Percentiles rank a stretch among this genome's conserved stretches.
phyloP scores from a whole-genome alignment of 2,113 vertebrate species.

The Synodontis membranacea region DNA sequence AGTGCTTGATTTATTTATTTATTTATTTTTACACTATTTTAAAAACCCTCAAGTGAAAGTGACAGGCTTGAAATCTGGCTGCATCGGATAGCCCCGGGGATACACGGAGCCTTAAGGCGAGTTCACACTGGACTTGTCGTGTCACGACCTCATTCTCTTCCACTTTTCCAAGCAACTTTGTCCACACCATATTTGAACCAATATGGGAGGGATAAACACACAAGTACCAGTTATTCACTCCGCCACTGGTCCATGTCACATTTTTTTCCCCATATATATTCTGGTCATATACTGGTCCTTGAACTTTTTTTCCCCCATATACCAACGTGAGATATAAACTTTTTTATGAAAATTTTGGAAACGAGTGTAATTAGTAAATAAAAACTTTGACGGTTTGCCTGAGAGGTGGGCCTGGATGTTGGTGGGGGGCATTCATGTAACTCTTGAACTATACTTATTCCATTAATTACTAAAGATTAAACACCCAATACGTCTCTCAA shows the following conservation, averaged over 20 bases:
- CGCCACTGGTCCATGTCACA: background rate
- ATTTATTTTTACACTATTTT: background rate
- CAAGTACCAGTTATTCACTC: background rate
- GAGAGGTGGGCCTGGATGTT: background rate
- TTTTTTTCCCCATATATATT: no score
- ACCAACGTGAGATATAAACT: background rate
- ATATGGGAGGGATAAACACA: background rate
- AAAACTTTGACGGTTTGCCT: background rate
- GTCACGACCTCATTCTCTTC: background rate
- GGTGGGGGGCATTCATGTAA: background rate
- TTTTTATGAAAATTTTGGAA: no score
- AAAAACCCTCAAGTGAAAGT: background rate
- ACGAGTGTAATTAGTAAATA: background rate
- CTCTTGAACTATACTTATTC: background rate
- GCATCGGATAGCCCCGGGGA: background rate
- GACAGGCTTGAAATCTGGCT: background rate
- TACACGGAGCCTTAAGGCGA: background rate
- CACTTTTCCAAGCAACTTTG: background rate
- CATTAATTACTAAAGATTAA: background rate
- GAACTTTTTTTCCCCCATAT: no score
- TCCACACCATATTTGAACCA: background rate
- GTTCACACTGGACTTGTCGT: background rate
- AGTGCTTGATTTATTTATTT: background rate
- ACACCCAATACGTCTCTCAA: background rate
- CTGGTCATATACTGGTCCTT: no score